Conservation (phyloP, 2,113 vertebrate species). For the Grammomys dolichurus region DNA sequence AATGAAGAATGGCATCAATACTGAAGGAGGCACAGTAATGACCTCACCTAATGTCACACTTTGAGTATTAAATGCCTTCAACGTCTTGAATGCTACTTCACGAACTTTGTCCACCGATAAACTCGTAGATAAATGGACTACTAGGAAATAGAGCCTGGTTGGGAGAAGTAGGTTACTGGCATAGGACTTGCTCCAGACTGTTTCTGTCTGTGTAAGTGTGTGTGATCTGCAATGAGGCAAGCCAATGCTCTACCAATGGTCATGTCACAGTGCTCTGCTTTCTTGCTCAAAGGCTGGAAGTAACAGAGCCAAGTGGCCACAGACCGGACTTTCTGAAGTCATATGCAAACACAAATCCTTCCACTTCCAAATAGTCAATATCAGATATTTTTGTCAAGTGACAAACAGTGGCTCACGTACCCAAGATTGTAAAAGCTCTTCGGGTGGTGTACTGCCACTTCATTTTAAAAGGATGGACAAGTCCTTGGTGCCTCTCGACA, state of each 20-base stretch:
- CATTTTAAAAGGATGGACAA: conserved; percentile 89
- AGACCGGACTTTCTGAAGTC: not conserved
- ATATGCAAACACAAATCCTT: not conserved
- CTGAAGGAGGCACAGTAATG: not conserved
- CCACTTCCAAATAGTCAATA: no score
- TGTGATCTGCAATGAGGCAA: not conserved
- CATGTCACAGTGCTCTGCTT: not conserved
- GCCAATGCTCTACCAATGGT: not conserved
- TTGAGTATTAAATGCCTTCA: not conserved
- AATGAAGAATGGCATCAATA: not conserved
- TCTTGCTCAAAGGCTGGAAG: not conserved
- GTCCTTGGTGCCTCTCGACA: conserved; percentile 90
- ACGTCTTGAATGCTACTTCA: not conserved
- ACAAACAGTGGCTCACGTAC: conserved; percentile 63
- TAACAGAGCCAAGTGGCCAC: not conserved
- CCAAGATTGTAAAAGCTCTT: conserved; percentile 88
- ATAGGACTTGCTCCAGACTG: not conserved
- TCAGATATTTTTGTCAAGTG: not conserved
- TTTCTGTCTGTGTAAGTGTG: not conserved
- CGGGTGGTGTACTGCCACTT: conserved; percentile 88
- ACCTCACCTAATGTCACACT: conserved; percentile 35
- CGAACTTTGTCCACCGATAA: not conserved
- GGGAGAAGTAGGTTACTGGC: not conserved
- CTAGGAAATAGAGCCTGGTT: not conserved
- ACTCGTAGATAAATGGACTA: not conserved